Evolutionary conservation across 2,797 vertebrate species (phyloP).

Genomic region (Sebastes dallii): DNA sequence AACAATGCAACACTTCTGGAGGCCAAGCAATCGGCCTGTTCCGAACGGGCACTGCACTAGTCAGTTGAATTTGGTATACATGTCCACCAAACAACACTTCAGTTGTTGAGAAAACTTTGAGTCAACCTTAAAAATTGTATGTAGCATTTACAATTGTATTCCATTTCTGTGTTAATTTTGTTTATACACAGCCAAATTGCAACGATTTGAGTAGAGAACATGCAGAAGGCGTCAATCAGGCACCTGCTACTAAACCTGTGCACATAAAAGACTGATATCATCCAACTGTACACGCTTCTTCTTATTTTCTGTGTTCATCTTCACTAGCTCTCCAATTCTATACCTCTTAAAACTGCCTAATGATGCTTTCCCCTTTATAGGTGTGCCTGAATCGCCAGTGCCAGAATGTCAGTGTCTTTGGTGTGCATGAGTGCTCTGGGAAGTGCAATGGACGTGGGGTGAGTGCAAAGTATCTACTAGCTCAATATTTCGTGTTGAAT

Average conservation of each 20-base stretch:
- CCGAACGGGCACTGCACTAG: no score
- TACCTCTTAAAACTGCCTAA: conserved; percentile 11
- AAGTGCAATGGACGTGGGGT: conserved; percentile 94
- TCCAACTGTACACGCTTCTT: not conserved
- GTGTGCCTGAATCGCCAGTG: conserved; percentile 95
- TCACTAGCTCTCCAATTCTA: not conserved
- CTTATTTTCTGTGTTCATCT: not conserved
- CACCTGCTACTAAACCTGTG: not conserved
- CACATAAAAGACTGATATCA: not conserved
- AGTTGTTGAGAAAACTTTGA: not conserved
- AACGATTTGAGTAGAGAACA: not conserved
- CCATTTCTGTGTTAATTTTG: not conserved
- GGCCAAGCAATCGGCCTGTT: no score
- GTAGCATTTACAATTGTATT: not conserved
- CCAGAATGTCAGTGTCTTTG: conserved; percentile 94
- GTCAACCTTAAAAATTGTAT: not conserved
- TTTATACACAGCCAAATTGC: not conserved
- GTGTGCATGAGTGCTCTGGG: conserved; percentile 87
- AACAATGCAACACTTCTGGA: no score
- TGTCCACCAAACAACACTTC: not conserved
- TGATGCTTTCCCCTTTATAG: conserved; percentile 70
- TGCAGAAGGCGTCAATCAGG: not conserved
- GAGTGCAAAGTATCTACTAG: conserved; percentile 71
- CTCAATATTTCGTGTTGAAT: conserved; percentile 43
- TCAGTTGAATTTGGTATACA: not conserved